A percentile compares a stretch with the other conserved stretches of the same genome.
phyloP scores from a whole-genome alignment of 2,888 invertebrate genomes.

The Nephrotoma guestfalica region DNA sequence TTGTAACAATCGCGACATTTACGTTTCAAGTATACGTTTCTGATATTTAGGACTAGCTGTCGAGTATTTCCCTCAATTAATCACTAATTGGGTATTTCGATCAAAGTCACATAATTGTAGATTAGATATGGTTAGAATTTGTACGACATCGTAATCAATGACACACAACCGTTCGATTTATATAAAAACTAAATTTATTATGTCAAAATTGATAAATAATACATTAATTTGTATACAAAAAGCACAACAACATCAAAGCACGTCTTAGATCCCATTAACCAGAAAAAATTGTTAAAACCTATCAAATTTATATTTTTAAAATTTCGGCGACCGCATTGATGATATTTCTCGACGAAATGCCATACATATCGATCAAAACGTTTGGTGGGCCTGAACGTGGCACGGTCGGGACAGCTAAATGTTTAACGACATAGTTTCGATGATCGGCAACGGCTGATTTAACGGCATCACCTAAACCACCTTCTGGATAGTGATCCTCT shows the following conservation, averaged over 20 bases:
- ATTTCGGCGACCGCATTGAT: slow-evolving; percentile 51
- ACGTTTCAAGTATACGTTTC: too few relatives aligned
- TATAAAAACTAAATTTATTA: background rate
- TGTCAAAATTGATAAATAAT: background rate
- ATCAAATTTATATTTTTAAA: slow-evolving; percentile 34
- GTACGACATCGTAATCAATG: too few relatives aligned
- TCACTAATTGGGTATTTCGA: too few relatives aligned
- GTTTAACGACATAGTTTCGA: slow-evolving; percentile 55
- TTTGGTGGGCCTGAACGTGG: slow-evolving; percentile 88
- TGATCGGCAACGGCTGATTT: slow-evolving; percentile 60
- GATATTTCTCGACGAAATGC: slow-evolving; percentile 72
- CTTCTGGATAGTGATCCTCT: slow-evolving; percentile 86
- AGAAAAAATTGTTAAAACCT: background rate
- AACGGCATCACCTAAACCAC: slow-evolving; percentile 95
- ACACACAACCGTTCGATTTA: background rate
- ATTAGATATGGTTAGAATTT: too few relatives aligned
- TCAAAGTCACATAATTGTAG: too few relatives aligned
- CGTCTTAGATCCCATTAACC: background rate
- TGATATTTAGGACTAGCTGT: too few relatives aligned
- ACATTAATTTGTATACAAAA: background rate
- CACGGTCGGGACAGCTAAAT: slow-evolving; percentile 64
- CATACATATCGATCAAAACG: slow-evolving; percentile 75
- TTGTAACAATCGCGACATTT: too few relatives aligned
- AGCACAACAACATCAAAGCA: background rate
- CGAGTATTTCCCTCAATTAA: too few relatives aligned